These are phyloP conservation scores for Hylaeus anthracinus DNA, from an alignment of 1,140 invertebrate species.

Conservation along the genomic window DNA sequence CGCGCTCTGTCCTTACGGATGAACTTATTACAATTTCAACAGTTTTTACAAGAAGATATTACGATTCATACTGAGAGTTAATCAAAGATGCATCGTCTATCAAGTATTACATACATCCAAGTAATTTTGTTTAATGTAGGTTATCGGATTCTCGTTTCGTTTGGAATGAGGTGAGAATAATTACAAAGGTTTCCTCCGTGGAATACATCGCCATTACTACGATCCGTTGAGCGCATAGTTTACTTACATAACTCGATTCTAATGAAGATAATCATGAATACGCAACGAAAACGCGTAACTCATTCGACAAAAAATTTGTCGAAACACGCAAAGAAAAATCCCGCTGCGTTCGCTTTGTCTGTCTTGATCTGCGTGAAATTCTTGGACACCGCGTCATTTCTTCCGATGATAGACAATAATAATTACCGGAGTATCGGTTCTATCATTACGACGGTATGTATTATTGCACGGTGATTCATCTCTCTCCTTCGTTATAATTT, in stretches of 20 bases:
- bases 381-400: not conserved
- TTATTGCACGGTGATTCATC: slow-evolving; percentile 11
- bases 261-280: slow-evolving; percentile 4
- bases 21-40: too few species aligned
- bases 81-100: too few species aligned
- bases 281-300: slow-evolving; percentile 20
- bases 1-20: too few species aligned
- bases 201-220: not conserved
- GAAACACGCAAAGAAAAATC: not conserved
- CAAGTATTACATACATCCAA: too few species aligned
- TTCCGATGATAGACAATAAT: not conserved
- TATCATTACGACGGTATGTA: slow-evolving; percentile 8
- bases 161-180: slow-evolving; percentile 20
- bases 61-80: too few species aligned
- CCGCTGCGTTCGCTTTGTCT: not conserved
- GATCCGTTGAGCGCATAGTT: not conserved
- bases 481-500: not conserved
- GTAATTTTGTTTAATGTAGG: not conserved
- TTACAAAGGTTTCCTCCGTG: not conserved
- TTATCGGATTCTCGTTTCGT: slow-evolving; percentile 19
- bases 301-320: not conserved
- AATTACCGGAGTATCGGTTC: not conserved
- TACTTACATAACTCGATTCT: slow-evolving; percentile 5
- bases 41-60: too few species aligned
- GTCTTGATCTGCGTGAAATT: not conserved